Conservation (phyloP, 2,888 invertebrate genomes). For the Patella depressa region DNA sequence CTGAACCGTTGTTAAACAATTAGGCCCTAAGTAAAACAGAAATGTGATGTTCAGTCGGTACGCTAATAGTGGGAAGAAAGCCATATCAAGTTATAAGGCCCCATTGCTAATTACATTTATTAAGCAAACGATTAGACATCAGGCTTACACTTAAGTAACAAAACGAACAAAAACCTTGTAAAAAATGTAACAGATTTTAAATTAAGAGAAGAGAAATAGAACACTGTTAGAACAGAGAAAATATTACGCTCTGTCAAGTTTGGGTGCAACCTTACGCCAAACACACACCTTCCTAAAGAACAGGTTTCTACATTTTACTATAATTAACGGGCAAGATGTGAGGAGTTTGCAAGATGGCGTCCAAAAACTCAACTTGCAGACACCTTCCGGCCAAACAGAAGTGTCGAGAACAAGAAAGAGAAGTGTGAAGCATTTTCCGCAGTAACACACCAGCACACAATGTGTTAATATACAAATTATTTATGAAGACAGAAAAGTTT, state of each 20-base stretch:
- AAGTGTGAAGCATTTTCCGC: constrained; percentile 9
- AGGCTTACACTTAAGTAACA: no score
- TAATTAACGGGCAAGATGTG: neutral
- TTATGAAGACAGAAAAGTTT: constrained; percentile 1
- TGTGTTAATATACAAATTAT: constrained; percentile 2
- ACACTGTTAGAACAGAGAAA: neutral
- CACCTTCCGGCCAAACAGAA: neutral
- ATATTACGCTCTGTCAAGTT: constrained; percentile 8
- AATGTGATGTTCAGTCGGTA: no score
- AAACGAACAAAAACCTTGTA: neutral
- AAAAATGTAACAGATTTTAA: constrained; percentile 8
- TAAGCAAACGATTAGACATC: no score
- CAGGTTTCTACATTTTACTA: neutral
- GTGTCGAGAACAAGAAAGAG: neutral
- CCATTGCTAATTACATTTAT: no score
- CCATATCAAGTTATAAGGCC: no score
- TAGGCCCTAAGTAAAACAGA: no score
- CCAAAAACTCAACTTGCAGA: neutral
- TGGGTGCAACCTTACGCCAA: constrained; percentile 3
- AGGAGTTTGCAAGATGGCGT: neutral
- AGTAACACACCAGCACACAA: neutral
- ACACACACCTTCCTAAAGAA: neutral
- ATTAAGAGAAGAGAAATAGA: neutral
- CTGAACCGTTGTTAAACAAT: no score
- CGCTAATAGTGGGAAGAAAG: no score